Percentiles rank a stretch among this genome's conserved stretches.
These are phyloP conservation scores for Drosophila orosa DNA, from an alignment of 1,140 invertebrate genomes.

Conservation along the genomic window DNA sequence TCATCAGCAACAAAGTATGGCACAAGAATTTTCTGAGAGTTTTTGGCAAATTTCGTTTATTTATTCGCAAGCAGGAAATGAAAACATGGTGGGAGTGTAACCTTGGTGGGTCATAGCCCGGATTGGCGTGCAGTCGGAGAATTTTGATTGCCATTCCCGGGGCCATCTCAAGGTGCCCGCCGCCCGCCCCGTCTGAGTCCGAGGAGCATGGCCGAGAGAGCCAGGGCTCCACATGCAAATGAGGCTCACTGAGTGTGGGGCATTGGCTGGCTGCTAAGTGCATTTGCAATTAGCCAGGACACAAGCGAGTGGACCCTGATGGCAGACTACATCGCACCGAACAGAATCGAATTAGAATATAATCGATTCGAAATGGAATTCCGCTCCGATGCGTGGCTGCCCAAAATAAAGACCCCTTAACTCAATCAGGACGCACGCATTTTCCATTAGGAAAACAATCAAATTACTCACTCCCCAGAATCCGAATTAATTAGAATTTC, in stretches of 20 bases:
- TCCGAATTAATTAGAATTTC: slow-evolving; percentile 16
- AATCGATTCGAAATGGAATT: slow-evolving; percentile 23
- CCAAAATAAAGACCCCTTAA: not conserved
- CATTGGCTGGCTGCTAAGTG: slow-evolving; percentile 29
- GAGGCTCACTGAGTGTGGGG: slow-evolving; percentile 8
- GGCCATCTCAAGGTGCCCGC: slow-evolving; percentile 22
- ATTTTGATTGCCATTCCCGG: slow-evolving; percentile 48
- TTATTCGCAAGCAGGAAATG: slow-evolving; percentile 44
- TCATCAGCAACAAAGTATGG: slow-evolving; percentile 2
- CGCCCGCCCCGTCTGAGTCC: not conserved
- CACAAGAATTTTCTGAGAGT: slow-evolving; percentile 3
- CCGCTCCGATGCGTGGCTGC: not conserved
- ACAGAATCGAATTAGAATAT: slow-evolving; percentile 19
- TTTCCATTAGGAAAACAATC: slow-evolving; percentile 31
- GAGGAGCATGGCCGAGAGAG: not conserved
- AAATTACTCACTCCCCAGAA: slow-evolving; percentile 6
- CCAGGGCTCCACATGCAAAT: slow-evolving; percentile 30
- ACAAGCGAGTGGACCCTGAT: not conserved
- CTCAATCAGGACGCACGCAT: not conserved
- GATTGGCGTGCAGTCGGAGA: slow-evolving; percentile 37
- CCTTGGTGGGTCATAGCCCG: slow-evolving; percentile 20
- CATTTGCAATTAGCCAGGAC: slow-evolving; percentile 49
- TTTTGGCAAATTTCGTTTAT: slow-evolving; percentile 37
- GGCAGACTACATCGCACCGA: not conserved
- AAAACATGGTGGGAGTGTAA: slow-evolving; percentile 27